These are phyloP conservation scores for Magallana ariakensis DNA, from an alignment of 1,140 invertebrate genomes.

Conservation along the genomic window DNA sequence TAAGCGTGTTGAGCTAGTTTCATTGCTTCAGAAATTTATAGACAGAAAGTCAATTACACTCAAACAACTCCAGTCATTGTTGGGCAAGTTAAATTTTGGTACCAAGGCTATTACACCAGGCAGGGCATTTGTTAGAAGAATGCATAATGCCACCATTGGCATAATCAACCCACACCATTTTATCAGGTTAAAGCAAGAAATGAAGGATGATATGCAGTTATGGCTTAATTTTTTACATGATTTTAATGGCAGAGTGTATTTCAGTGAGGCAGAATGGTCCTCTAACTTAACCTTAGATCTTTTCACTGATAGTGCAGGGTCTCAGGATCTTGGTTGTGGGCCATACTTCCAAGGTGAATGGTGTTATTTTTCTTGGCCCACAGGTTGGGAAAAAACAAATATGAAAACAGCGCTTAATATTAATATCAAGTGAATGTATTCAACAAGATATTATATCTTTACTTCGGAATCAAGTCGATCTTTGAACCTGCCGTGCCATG, in stretches of 20 bases:
- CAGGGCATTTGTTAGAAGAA: slow-evolving; percentile 10
- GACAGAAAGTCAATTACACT: slow-evolving; percentile 4
- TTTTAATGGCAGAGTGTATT: slow-evolving; percentile 47
- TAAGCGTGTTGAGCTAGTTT: slow-evolving; percentile 13
- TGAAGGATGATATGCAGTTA: slow-evolving; percentile 19
- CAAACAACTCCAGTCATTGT: slow-evolving; percentile 26
- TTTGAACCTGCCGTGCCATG: too few species aligned
- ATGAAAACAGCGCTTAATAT: too few species aligned
- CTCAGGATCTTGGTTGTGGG: slow-evolving; percentile 35
- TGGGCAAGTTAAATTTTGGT: slow-evolving; percentile 17
- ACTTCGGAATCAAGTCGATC: too few species aligned
- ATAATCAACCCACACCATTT: slow-evolving; percentile 24
- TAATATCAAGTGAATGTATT: too few species aligned
- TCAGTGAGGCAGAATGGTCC: slow-evolving; percentile 23
- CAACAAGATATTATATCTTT: too few species aligned
- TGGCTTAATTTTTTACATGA: slow-evolving; percentile 42
- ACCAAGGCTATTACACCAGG: not conserved
- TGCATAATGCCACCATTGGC: not conserved
- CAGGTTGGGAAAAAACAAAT: not conserved
- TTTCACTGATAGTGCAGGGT: slow-evolving; percentile 45
- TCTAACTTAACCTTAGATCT: slow-evolving; percentile 19
- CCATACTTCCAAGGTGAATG: slow-evolving; percentile 32
- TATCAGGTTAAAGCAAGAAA: slow-evolving; percentile 30
- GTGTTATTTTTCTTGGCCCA: slow-evolving; percentile 39
- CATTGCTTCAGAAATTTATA: not conserved